Evolutionary conservation across 2,797 vertebrate species (phyloP).

Genomic region (Falco biarmicus): DNA sequence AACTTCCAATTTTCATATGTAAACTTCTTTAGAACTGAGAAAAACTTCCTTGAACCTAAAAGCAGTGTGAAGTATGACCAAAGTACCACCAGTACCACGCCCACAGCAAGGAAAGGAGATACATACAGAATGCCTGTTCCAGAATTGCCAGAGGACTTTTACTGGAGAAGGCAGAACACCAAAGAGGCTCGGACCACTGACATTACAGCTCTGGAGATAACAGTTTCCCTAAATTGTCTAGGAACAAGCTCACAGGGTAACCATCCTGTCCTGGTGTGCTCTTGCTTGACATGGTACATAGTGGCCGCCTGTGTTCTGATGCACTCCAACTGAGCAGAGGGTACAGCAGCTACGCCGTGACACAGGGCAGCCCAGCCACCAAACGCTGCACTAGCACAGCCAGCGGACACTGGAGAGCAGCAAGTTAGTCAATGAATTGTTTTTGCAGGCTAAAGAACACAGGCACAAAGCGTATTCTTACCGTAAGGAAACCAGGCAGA

Average conservation of each 20-base stretch:
- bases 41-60: not conserved
- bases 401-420: not conserved
- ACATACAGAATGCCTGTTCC: not conserved
- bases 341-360: not conserved
- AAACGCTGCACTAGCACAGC: not conserved
- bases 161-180: not conserved
- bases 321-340: not conserved
- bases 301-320: not conserved
- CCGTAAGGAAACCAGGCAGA: not conserved
- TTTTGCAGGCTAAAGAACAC: not conserved
- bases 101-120: not conserved
- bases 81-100: not conserved
- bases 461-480: not conserved
- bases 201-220: not conserved
- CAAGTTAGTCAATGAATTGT: not conserved
- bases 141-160: not conserved
- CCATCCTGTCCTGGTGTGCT: too few species aligned
- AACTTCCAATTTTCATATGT: not conserved
- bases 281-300: fast-evolving
- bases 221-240: not conserved
- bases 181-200: not conserved
- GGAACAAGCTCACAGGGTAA: not conserved
- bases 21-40: not conserved
- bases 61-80: not conserved
- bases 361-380: not conserved